Percentiles rank a stretch among this genome's conserved stretches.
phyloP scores from a whole-genome alignment of 1,140 invertebrate genomes.

The Polypedilum pembai region DNA sequence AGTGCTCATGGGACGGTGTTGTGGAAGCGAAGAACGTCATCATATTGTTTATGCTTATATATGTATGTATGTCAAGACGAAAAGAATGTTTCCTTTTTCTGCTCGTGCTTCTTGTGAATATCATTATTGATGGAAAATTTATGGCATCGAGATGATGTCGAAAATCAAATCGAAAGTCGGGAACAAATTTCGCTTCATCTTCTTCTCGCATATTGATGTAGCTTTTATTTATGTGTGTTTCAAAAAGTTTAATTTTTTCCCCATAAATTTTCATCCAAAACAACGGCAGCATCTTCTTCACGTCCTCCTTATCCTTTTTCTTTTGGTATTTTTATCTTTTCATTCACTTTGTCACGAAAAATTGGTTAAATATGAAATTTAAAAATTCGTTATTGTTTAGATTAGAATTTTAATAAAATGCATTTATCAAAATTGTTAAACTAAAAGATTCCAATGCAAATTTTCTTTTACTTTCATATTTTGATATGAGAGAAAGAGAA shows the following conservation, averaged over 20 bases:
- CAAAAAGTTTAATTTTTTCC: constrained; percentile 26
- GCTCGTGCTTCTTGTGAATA: background rate
- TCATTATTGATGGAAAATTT: constrained; percentile 24
- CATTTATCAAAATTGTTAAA: too few relatives aligned
- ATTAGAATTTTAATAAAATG: too few relatives aligned
- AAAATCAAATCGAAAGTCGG: constrained; percentile 20
- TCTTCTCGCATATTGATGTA: constrained; percentile 24
- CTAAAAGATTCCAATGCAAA: too few relatives aligned
- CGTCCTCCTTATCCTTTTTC: background rate
- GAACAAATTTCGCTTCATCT: background rate
- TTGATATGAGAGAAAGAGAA: background rate
- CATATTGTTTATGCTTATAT: constrained; percentile 6
- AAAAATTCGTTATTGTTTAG: background rate
- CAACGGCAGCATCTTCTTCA: background rate
- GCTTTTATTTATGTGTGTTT: constrained; percentile 25
- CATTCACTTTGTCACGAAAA: background rate
- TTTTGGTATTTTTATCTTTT: background rate
- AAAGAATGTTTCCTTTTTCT: background rate
- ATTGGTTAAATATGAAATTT: too few relatives aligned
- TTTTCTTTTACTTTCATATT: background rate
- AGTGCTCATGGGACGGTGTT: constrained; percentile 8
- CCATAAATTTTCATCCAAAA: constrained; percentile 1
- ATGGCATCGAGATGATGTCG: constrained; percentile 20
- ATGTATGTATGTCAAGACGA: background rate
- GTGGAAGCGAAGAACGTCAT: background rate